phyloP scores from a whole-genome alignment of 2,888 invertebrate genomes.

The Dastarcus helophoroides region DNA sequence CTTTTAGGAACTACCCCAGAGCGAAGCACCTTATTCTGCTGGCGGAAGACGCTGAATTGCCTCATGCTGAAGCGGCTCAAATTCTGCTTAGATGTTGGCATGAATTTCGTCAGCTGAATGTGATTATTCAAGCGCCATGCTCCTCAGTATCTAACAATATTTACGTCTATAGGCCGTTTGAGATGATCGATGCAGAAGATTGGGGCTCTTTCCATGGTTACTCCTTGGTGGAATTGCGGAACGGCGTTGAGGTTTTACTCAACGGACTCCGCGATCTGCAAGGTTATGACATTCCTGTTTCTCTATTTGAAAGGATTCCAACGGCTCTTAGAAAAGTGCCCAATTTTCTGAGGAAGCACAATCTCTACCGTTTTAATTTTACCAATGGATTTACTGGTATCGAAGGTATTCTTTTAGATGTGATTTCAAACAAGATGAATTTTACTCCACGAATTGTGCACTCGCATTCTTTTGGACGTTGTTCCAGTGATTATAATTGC shows the following conservation, averaged over 20 bases:
- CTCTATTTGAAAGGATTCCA: conserved; percentile 1
- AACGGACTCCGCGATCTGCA: not conserved
- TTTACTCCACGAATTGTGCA: not conserved
- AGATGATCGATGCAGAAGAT: not conserved
- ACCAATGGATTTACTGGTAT: conserved; percentile 2
- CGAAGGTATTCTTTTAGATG: not conserved
- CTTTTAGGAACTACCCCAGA: too few species aligned
- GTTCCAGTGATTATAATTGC: not conserved
- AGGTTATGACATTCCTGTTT: not conserved
- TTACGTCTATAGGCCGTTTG: conserved; percentile 1
- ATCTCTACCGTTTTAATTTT: not conserved
- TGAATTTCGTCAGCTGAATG: not conserved
- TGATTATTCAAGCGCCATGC: not conserved
- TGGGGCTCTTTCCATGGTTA: not conserved
- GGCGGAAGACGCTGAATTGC: too few species aligned
- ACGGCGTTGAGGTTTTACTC: not conserved
- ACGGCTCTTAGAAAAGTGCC: not conserved
- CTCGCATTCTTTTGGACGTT: not conserved
- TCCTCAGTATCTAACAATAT: not conserved
- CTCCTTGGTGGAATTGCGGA: not conserved
- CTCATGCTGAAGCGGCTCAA: not conserved
- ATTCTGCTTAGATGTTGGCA: not conserved
- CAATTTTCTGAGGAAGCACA: not conserved
- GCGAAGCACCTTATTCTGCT: too few species aligned
- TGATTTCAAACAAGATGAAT: not conserved